phyloP scores from a whole-genome alignment of 2,797 vertebrate species.

The Scyliorhinus canicula region DNA sequence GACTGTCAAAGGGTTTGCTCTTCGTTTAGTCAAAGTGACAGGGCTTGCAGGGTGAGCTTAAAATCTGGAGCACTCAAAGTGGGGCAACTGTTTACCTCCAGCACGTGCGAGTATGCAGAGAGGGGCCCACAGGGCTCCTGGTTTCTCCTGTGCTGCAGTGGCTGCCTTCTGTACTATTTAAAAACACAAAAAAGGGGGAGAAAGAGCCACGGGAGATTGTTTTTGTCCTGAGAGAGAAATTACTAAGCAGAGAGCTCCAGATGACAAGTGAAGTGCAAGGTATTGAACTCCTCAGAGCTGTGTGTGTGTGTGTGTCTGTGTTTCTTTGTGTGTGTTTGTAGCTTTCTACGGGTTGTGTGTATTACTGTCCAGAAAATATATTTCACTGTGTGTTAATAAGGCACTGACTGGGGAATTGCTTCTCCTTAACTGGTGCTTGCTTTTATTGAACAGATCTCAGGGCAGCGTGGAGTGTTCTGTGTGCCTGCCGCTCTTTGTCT shows the following conservation, averaged over 20 bases:
- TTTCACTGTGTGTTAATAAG: not conserved
- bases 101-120: slow-evolving; percentile 23
- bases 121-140: slow-evolving; percentile 10
- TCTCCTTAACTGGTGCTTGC: not conserved
- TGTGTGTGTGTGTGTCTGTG: not conserved
- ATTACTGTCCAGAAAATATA: not conserved
- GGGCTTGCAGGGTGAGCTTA: slow-evolving; percentile 50
- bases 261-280: slow-evolving; percentile 33
- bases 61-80: slow-evolving; percentile 37
- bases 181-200: not conserved
- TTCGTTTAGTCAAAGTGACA: slow-evolving; percentile 47
- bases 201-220: slow-evolving; percentile 5
- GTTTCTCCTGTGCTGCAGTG: slow-evolving; percentile 44
- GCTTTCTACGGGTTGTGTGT: not conserved
- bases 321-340: slow-evolving; percentile 2
- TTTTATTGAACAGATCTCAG: not conserved
- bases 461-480: not conserved
- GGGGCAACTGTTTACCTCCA: slow-evolving; percentile 44
- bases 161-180: slow-evolving; percentile 36
- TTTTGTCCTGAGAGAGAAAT: slow-evolving; percentile 11
- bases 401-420: not conserved
- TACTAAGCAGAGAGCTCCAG: slow-evolving; percentile 13
- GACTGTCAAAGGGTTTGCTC: slow-evolving; percentile 47
- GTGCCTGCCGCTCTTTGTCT: slow-evolving; percentile 14
- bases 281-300: slow-evolving; percentile 16